These are phyloP conservation scores for Pterocles burchelli DNA, from an alignment of 2,113 vertebrate species.

Conservation along the genomic window DNA sequence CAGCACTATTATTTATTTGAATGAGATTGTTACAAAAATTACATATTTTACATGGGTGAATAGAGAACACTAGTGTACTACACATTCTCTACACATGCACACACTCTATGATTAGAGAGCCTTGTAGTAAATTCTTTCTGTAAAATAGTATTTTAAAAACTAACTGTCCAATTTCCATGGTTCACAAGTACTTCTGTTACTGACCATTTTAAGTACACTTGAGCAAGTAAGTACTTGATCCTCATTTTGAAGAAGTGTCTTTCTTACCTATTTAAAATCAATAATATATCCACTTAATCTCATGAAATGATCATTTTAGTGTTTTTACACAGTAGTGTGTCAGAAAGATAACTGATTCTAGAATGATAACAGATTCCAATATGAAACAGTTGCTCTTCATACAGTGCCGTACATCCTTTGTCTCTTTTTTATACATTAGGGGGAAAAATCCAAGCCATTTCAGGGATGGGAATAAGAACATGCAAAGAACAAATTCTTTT, in stretches of 20 bases:
- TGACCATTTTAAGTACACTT: background rate
- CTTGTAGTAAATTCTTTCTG: background rate
- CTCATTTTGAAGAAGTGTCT: background rate
- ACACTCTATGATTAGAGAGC: background rate
- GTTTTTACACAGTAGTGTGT: background rate
- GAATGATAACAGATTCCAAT: background rate
- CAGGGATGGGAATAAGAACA: background rate
- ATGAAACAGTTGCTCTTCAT: background rate
- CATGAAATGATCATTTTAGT: background rate
- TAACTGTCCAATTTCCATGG: background rate
- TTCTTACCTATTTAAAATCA: background rate
- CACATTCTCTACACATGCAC: background rate
- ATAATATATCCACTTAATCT: background rate
- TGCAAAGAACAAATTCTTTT: conserved; percentile 21
- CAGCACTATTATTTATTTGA: conserved; percentile 30
- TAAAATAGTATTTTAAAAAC: background rate
- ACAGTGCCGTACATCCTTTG: background rate
- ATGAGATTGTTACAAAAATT: background rate
- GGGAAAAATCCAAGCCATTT: conserved; percentile 27
- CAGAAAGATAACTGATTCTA: background rate
- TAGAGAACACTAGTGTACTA: background rate
- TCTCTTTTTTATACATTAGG: conserved; percentile 44
- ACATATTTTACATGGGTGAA: background rate
- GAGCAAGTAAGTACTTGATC: background rate
- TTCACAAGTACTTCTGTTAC: background rate